Conservation (phyloP, 2,797 vertebrate species). For the Urophycis tenuis region DNA sequence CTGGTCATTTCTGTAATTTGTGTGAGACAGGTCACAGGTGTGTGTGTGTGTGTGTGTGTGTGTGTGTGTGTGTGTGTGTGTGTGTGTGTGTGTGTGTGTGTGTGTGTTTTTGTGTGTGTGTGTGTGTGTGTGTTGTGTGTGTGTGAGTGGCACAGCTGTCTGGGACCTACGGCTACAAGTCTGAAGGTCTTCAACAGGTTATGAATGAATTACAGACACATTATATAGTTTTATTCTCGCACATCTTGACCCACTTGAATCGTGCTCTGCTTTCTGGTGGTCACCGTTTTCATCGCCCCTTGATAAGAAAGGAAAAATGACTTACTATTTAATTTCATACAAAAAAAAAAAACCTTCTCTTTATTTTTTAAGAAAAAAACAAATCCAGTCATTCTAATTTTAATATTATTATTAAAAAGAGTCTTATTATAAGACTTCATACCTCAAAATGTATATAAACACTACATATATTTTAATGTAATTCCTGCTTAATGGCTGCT, state of each 20-base stretch:
- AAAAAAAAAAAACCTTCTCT: not conserved
- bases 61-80: too few species aligned
- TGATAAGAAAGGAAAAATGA: slow-evolving; percentile 54
- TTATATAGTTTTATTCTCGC: slow-evolving; percentile 5
- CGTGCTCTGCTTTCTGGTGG: slow-evolving; percentile 45
- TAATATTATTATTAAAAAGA: not conserved
- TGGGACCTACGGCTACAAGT: not conserved
- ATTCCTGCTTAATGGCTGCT: slow-evolving; percentile 47
- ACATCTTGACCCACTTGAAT: not conserved
- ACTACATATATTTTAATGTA: not conserved
- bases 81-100: too few species aligned
- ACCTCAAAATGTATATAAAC: not conserved
- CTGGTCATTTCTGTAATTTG: slow-evolving; percentile 1
- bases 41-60: not conserved
- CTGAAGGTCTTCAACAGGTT: slow-evolving; percentile 21
- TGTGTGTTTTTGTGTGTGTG: too few species aligned
- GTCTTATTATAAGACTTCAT: not conserved
- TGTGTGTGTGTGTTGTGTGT: slow-evolving; percentile 13
- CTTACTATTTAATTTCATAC: not conserved
- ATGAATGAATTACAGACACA: slow-evolving; percentile 9
- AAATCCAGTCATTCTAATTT: not conserved
- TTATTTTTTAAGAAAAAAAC: not conserved
- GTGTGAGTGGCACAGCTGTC: slow-evolving; percentile 1
- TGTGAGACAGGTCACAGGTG: slow-evolving; percentile 35
- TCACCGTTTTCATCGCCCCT: slow-evolving; percentile 55